Base-by-base conservation (phyloP, 2,113 vertebrate species). In the Podocnemis expansa region DNA sequence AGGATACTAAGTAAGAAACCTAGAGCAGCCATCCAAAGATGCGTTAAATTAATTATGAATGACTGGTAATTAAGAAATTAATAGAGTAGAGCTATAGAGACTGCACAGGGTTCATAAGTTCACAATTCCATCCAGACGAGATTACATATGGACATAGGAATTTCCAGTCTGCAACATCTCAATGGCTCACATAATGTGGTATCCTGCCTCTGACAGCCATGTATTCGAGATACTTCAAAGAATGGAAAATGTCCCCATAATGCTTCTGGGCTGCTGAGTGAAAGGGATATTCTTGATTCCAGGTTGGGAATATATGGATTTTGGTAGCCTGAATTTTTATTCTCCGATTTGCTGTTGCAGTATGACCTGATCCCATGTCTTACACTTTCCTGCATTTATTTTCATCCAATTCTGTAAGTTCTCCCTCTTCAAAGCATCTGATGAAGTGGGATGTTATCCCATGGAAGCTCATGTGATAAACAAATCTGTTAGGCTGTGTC, bases 31-130 rank as follows among this genome's bases (percentile, higher is more conserved):
- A 81, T 88, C 52, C 27, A 60, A 91, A 92, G 9, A 3, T 55
- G 31, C 29, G 90, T 82, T 76, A 76, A 89, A 58, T 79, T 79
- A 84, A 60, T 80, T 49, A 88, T 7, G 70, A 92, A 81, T 75
- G 0, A 17, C 4, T 17, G 2, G 41, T 5, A 91, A 76, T 60
- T 1, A 83, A 84, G 24, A 78, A 78, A 83, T 45, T 82, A 84
- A 45, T 27, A 1, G 16, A 34, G 13, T 22, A 47, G 84, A 89
- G 84, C 82, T 70, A 8, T 54, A 89, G 55, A 21, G 84, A 25
- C 6, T 45, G 38, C 89, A 78, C 47, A 55, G 8, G 1, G 0
- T 1, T 27, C 24, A 67, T 25, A 80, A 67, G 4, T 22, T 82
- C 41, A 76, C 22, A 25, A 31, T 41, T 19, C 52, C 27, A 91